Evolutionary conservation across 2,113 vertebrate species (phyloP).

Genomic region (Charadrius vociferus): DNA sequence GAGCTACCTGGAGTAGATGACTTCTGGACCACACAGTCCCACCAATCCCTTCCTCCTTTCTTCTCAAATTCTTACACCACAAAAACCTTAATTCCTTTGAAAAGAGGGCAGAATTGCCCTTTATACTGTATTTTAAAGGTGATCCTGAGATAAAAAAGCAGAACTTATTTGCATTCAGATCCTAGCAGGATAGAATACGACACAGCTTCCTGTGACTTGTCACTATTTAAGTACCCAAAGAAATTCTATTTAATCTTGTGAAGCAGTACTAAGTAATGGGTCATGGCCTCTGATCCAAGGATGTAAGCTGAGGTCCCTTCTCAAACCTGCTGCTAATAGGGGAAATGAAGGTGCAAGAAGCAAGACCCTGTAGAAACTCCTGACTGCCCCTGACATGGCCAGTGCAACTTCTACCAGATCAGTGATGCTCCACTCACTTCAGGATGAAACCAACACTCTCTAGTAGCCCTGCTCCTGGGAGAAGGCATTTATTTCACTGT

Average conservation of each 20-base stretch:
- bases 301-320: not conserved
- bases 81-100: not conserved
- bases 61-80: not conserved
- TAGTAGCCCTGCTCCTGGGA: not conserved
- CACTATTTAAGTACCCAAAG: not conserved
- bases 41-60: not conserved
- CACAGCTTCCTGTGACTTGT: not conserved
- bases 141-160: not conserved
- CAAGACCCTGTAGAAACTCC: not conserved
- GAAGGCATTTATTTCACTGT: not conserved
- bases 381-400: not conserved
- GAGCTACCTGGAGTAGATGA: not conserved
- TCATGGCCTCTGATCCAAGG: not conserved
- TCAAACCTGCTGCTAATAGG: not conserved
- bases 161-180: not conserved
- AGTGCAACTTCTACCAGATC: not conserved
- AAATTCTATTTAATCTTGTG: not conserved
- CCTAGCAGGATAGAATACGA: not conserved
- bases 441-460: not conserved
- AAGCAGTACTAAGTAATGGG: not conserved
- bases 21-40: not conserved
- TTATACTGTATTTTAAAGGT: not conserved
- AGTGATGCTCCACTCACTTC: not conserved
- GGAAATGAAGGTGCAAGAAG: not conserved
- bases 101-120: not conserved